phyloP scores from a whole-genome alignment of 2,888 invertebrate species.

The Opisthograptis luteolata region DNA sequence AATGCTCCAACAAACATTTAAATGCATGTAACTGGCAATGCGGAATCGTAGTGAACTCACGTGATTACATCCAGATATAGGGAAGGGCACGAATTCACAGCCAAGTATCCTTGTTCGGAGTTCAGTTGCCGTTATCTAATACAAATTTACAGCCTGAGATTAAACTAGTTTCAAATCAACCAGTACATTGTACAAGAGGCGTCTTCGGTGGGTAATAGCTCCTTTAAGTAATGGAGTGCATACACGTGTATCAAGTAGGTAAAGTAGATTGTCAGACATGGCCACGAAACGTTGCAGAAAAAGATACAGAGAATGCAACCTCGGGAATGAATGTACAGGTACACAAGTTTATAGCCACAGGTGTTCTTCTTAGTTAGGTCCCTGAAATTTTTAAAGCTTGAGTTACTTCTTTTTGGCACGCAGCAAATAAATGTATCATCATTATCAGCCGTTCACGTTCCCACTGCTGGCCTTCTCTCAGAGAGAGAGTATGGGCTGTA shows the following conservation, averaged over 20 bases:
- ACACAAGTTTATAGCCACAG: too few relatives aligned
- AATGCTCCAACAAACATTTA: slow-evolving; percentile 20
- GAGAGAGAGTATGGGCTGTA: too few relatives aligned
- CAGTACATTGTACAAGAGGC: slow-evolving; percentile 53
- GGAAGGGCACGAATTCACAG: slow-evolving; percentile 68
- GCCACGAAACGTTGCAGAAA: slow-evolving; percentile 12
- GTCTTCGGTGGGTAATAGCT: slow-evolving; percentile 66
- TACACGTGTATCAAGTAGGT: too few relatives aligned
- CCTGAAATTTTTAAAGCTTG: not conserved
- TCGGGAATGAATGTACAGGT: too few relatives aligned
- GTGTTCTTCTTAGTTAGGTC: not conserved
- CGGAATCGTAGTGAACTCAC: slow-evolving; percentile 52
- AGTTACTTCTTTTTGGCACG: too few relatives aligned
- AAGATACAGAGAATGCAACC: slow-evolving; percentile 11
- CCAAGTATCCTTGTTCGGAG: slow-evolving; percentile 64
- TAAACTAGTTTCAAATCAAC: slow-evolving; percentile 54
- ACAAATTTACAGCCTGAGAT: slow-evolving; percentile 73
- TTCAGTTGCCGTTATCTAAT: slow-evolving; percentile 69
- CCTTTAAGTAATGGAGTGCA: slow-evolving; percentile 65
- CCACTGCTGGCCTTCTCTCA: too few relatives aligned
- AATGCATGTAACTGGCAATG: slow-evolving; percentile 33
- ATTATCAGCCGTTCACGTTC: too few relatives aligned
- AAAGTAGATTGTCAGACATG: slow-evolving; percentile 41
- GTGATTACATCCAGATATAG: slow-evolving; percentile 58
- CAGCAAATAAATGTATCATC: too few relatives aligned